Evolutionary conservation across 2,797 vertebrate species (phyloP), one percentile per base, ranked within the genome.

Genomic region (Rachycentron canadum): DNA sequence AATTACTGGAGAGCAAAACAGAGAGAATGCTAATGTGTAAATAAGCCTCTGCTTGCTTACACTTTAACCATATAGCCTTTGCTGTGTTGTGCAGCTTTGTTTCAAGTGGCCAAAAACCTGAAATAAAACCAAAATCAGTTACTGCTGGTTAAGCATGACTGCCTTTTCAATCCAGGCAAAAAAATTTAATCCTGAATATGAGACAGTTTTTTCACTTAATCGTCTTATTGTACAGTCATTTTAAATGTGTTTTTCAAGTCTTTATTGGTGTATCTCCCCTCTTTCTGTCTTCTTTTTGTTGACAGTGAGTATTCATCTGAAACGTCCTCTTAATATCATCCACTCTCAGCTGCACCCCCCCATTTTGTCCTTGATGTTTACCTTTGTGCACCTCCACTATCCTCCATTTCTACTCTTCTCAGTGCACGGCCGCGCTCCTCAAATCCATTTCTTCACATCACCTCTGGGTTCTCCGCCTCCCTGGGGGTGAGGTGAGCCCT

Each of bases 371-470:
- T 56, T 58, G 36, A 65, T 65, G 53, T 75, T 77, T 65, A 72
- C 76, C 69, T 65, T 61, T 34, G 40, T 68, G 52, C 41, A 36
- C 66, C 40, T 40, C 53, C 62, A 1, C 64, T 63, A 52, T 58
- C 79, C 77, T 62, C 61, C 79, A 67, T 84, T 78, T 72, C 7
- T 67, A 40, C 50, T 69, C 64, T 7, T 72, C 69, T 83, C 49
- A 0, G 36, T 58, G 72, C 67, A 75, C 65, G 75, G 71, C 66
- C 23, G 4, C n/a, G 25, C 61, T 65, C 63, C 73, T 60, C 61
- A 82, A 86, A 88, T 81, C 77, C 69, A 79, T 86, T 84, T 83
- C 75, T 76, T 57, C 63, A 28, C 74, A 62, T n/a, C 83, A 67
- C 76, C 77, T 81, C 85, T 62, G 75, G 72, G 73, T 82, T 68